Conservation (phyloP, 2,888 invertebrate genomes). For the Phragmatobia fuliginosa region DNA sequence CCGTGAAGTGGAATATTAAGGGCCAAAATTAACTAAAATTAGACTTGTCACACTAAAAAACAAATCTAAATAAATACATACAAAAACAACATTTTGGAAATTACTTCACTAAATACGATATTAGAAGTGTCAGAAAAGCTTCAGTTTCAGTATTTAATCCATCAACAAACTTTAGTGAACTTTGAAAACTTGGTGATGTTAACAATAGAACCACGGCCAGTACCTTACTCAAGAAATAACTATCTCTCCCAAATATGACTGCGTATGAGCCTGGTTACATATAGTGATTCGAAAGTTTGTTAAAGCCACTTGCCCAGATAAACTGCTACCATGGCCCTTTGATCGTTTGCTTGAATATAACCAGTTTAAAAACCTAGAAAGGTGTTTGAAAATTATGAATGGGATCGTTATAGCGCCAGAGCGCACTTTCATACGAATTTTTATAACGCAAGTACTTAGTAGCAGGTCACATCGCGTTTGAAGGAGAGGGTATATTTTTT, state of each 20-base stretch:
- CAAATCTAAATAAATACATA: too few relatives aligned
- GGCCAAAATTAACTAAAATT: too few relatives aligned
- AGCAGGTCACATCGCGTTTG: slow-evolving; percentile 11
- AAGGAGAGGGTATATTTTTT: slow-evolving; percentile 39
- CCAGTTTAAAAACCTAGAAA: slow-evolving; percentile 6
- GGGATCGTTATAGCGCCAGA: slow-evolving; percentile 30
- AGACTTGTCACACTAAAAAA: too few relatives aligned
- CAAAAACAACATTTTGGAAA: too few relatives aligned
- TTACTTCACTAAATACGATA: too few relatives aligned
- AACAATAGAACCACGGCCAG: too few relatives aligned
- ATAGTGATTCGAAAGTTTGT: slow-evolving; percentile 28
- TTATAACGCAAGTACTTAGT: slow-evolving; percentile 14
- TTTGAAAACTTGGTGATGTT: too few relatives aligned
- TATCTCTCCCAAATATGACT: slow-evolving; percentile 23
- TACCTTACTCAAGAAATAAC: slow-evolving; percentile 20
- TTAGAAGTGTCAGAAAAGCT: too few relatives aligned
- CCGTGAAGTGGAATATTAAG: too few relatives aligned
- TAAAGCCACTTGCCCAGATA: slow-evolving; percentile 28
- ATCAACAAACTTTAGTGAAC: too few relatives aligned
- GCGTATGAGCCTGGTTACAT: slow-evolving; percentile 37
- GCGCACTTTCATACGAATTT: slow-evolving; percentile 23
- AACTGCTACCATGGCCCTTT: slow-evolving; percentile 21
- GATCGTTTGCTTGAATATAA: slow-evolving; percentile 1
- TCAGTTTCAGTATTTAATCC: too few relatives aligned
- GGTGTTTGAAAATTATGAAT: slow-evolving; percentile 27